These are phyloP conservation scores for Hippopotamus amphibius DNA, from an alignment of 2,113 vertebrate species.

Conservation along the genomic window DNA sequence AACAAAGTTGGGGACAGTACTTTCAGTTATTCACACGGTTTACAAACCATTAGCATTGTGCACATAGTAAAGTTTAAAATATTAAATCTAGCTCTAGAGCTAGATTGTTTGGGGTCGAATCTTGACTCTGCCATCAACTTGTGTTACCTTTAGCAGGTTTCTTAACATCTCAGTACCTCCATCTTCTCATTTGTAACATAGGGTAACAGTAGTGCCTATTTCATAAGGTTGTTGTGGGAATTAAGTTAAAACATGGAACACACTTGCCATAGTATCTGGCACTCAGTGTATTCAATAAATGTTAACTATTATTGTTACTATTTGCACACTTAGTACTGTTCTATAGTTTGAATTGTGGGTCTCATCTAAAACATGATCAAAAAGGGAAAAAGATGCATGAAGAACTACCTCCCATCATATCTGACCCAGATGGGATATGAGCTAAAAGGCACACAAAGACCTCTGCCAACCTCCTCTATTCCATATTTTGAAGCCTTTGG, in stretches of 20 bases:
- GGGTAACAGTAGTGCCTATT: neutral
- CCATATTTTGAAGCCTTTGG: neutral
- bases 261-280: neutral
- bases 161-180: neutral
- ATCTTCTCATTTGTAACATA: constrained; percentile 18
- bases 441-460: neutral
- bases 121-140: constrained; percentile 31
- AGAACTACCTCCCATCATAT: constrained; percentile 23
- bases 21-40: constrained; percentile 50
- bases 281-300: neutral
- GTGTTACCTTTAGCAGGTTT: constrained; percentile 3
- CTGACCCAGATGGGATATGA: neutral
- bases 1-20: neutral
- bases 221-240: neutral
- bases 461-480: neutral
- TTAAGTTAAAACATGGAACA: constrained; percentile 26
- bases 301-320: neutral
- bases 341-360: constrained; percentile 29
- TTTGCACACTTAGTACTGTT: neutral
- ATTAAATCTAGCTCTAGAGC: constrained; percentile 3
- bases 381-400: neutral
- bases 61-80: constrained; percentile 35
- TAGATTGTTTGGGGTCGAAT: neutral
- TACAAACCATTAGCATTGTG: constrained; percentile 19
- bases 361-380: constrained; percentile 52